phyloP scores from a whole-genome alignment of 2,113 vertebrate species.

The Patagioenas fasciata region DNA sequence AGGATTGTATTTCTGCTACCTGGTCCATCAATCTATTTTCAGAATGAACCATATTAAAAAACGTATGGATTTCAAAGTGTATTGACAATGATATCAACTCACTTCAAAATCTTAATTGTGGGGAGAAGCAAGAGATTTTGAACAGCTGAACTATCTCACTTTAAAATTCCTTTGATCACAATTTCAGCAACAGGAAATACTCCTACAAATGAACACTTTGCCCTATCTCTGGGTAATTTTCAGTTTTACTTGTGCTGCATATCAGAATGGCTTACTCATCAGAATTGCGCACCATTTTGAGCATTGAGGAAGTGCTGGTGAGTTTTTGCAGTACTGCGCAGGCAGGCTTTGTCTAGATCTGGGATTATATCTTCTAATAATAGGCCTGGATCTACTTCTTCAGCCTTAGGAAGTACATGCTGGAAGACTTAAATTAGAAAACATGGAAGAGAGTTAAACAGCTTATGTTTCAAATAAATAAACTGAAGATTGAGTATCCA shows the following conservation, averaged over 20 bases:
- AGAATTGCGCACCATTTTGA: neutral
- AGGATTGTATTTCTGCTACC: neutral
- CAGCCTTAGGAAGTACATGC: neutral
- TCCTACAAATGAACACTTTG: neutral
- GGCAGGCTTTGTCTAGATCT: neutral
- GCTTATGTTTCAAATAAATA: neutral
- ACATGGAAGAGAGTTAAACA: neutral
- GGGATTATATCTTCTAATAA: neutral
- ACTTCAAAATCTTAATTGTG: neutral
- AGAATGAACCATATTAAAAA: neutral
- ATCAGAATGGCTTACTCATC: neutral
- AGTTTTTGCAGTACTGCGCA: neutral
- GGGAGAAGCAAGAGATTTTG: neutral
- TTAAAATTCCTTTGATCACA: neutral
- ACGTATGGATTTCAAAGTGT: neutral
- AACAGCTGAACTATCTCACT: neutral
- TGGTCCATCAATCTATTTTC: neutral
- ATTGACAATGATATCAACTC: neutral
- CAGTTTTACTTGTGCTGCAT: neutral
- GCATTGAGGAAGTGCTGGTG: neutral
- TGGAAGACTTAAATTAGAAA: constrained; percentile 3
- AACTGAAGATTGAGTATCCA: neutral
- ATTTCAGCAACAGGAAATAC: neutral
- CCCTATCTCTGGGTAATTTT: neutral
- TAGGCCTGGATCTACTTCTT: neutral